Conservation (phyloP, 2,113 vertebrate genomes). For the Solea solea region DNA sequence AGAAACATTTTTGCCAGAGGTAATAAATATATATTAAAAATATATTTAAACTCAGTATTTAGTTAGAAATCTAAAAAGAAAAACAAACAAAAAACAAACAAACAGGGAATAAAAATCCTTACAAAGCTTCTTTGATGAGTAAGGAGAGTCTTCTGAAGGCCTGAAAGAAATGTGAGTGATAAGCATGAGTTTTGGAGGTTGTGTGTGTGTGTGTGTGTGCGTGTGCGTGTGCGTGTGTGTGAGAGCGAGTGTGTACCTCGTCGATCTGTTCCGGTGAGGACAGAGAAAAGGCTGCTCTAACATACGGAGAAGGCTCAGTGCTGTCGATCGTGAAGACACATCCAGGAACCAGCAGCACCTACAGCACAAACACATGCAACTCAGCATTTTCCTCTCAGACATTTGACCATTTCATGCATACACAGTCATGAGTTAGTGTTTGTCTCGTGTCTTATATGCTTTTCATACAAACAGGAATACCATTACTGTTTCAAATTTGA, state of each 20-base stretch:
- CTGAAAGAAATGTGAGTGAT: slow-evolving; percentile 69
- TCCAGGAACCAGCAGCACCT: slow-evolving; percentile 93
- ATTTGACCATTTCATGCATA: background rate
- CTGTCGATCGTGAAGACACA: slow-evolving; percentile 84
- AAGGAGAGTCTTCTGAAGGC: slow-evolving; percentile 88
- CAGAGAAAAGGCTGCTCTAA: slow-evolving; percentile 90
- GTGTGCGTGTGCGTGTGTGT: slow-evolving; percentile 1
- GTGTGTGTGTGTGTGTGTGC: slow-evolving; percentile 1
- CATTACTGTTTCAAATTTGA: too few relatives aligned
- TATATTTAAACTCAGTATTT: background rate
- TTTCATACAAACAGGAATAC: too few relatives aligned
- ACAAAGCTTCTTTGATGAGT: slow-evolving; percentile 87
- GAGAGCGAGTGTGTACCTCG: slow-evolving; percentile 69
- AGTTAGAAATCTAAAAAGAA: background rate
- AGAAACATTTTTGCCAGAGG: background rate
- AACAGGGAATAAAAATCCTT: slow-evolving; percentile 31
- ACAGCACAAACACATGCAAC: slow-evolving; percentile 13
- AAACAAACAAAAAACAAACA: background rate
- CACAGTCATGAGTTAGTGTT: background rate
- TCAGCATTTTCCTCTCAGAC: background rate
- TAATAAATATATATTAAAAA: slow-evolving; percentile 5
- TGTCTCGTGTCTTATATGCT: background rate
- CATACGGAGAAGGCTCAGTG: slow-evolving; percentile 84
- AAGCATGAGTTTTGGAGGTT: slow-evolving; percentile 3
- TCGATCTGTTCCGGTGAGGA: slow-evolving; percentile 90